These are phyloP conservation scores for Tetragnatha versicolor DNA, from an alignment of 1,140 invertebrate species.

Conservation along the genomic window DNA sequence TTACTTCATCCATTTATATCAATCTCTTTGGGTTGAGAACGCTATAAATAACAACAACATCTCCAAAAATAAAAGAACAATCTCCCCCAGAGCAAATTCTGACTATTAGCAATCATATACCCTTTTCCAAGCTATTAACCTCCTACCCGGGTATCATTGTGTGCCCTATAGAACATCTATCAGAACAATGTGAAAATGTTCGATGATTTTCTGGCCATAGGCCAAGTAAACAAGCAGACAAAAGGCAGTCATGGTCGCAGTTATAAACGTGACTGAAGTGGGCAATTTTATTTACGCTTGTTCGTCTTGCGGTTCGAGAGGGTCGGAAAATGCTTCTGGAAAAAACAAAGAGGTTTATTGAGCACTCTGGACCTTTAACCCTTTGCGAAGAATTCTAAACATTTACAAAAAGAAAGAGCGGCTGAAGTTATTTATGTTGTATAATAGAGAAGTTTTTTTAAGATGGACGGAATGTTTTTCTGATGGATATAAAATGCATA, in stretches of 20 bases:
- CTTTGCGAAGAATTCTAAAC: slow-evolving; percentile 23
- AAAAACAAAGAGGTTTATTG: slow-evolving; percentile 50
- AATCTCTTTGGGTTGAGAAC: too few species aligned
- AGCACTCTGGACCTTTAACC: slow-evolving; percentile 33
- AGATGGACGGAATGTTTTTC: too few species aligned
- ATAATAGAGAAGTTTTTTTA: neutral
- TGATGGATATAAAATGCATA: too few species aligned
- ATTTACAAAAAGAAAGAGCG: slow-evolving; percentile 33
- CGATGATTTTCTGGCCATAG: neutral
- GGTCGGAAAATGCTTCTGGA: slow-evolving; percentile 27
- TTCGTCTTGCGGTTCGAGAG: slow-evolving; percentile 14
- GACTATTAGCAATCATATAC: too few species aligned
- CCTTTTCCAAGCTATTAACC: too few species aligned
- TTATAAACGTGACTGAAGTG: slow-evolving; percentile 43
- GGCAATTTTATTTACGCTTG: slow-evolving; percentile 45
- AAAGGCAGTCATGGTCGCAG: slow-evolving; percentile 15
- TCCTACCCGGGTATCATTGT: too few species aligned
- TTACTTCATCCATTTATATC: too few species aligned
- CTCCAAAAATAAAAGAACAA: too few species aligned
- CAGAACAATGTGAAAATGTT: neutral
- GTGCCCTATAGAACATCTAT: too few species aligned
- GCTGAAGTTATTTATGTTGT: slow-evolving; percentile 30
- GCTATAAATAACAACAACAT: too few species aligned
- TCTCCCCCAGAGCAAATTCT: too few species aligned
- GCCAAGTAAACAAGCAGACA: slow-evolving; percentile 13